Evolutionary conservation across 2,888 invertebrate genomes (phyloP).

Genomic region (Scaeva pyrastri): DNA sequence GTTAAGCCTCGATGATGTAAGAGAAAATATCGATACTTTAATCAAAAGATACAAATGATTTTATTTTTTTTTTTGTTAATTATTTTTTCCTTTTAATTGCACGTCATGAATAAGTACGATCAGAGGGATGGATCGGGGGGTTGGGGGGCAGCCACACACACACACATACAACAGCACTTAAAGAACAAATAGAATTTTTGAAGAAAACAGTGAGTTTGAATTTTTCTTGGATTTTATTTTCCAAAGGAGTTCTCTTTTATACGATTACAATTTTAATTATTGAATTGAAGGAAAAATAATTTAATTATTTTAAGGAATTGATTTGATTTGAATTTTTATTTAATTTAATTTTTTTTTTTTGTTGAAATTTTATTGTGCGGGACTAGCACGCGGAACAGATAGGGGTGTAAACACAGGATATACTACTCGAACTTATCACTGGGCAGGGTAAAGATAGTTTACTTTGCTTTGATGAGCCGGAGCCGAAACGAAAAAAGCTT

Average conservation of each 20-base stretch:
- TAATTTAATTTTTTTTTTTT: constrained; percentile 28
- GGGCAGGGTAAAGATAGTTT: constrained; percentile 75
- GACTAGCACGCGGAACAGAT: constrained; percentile 75
- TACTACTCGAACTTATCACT: constrained; percentile 75
- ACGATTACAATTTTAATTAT: no score
- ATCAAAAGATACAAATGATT: constrained; percentile 23
- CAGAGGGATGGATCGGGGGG: background rate
- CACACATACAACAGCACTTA: no score
- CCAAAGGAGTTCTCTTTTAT: background rate
- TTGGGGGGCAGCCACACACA: no score
- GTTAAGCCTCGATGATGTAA: constrained; percentile 60
- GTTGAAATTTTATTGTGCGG: constrained; percentile 58
- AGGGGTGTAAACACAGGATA: constrained; percentile 76
- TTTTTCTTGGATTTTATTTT: constrained; percentile 17
- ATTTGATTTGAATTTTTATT: constrained; percentile 15
- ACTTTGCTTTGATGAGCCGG: constrained; percentile 66
- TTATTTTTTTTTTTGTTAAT: background rate
- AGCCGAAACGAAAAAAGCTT: constrained; percentile 63
- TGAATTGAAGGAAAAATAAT: background rate
- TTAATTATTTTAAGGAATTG: constrained; percentile 1
- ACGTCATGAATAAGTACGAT: background rate
- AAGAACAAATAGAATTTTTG: background rate
- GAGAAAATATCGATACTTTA: constrained; percentile 55
- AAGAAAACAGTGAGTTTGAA: background rate
- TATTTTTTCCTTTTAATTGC: background rate